Evolutionary conservation across 30 jellyfish, hydroid and myxozoan genomes (phyloP).

Genomic region (Mastigias papua): DNA sequence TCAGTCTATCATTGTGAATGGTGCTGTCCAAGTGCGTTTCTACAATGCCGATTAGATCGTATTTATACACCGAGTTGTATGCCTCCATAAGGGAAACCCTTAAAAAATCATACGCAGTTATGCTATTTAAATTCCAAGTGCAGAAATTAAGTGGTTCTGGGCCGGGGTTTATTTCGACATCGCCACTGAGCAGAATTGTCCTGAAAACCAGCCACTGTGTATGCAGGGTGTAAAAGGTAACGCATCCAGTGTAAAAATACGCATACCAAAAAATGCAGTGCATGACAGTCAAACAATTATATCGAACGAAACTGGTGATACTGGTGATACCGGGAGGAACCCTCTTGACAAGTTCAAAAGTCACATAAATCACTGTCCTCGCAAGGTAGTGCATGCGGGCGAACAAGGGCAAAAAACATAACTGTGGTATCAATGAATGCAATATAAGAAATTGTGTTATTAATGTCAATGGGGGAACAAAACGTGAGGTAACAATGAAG

Average conservation of each 20-base stretch:
- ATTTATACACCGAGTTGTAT: slow-evolving; percentile 60
- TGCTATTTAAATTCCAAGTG: slow-evolving; percentile 54
- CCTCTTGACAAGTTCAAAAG: slow-evolving; percentile 60
- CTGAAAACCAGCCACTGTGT: slow-evolving; percentile 61
- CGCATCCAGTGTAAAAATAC: slow-evolving; percentile 55
- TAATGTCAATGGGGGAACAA: no score
- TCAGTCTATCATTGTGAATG: slow-evolving; percentile 48
- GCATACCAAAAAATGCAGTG: slow-evolving; percentile 43
- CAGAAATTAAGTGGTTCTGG: slow-evolving; percentile 53
- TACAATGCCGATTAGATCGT: slow-evolving; percentile 60
- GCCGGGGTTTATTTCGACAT: slow-evolving; percentile 64
- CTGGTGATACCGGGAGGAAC: slow-evolving; percentile 43
- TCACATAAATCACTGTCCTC: slow-evolving; percentile 32
- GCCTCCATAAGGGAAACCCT: slow-evolving; percentile 52
- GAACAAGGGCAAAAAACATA: slow-evolving; percentile 54
- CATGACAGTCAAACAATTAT: slow-evolving; percentile 34
- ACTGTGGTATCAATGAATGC: no score
- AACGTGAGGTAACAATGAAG: no score
- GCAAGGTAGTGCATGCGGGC: slow-evolving; percentile 65
- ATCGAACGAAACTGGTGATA: slow-evolving; percentile 43
- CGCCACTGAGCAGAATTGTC: slow-evolving; percentile 69
- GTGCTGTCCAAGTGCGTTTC: slow-evolving; percentile 54
- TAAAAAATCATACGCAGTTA: slow-evolving; percentile 54
- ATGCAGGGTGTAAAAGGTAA: slow-evolving; percentile 40
- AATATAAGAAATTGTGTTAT: no score